Conservation (phyloP, 2,888 invertebrate species). For the Acleris cristana region DNA sequence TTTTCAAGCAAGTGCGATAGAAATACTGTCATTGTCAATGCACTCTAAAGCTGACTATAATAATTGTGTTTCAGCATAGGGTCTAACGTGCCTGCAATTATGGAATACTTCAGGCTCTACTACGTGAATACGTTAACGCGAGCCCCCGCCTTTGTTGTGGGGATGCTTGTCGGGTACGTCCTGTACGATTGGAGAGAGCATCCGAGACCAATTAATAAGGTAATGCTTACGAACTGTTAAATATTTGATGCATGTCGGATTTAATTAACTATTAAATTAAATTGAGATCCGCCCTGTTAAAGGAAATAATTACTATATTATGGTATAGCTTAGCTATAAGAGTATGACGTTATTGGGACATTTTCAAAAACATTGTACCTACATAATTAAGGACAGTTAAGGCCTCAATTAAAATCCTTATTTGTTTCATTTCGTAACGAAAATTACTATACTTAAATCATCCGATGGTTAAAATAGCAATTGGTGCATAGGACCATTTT, state of each 20-base stretch:
- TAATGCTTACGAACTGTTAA: not conserved
- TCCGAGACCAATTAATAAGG: slow-evolving; percentile 20
- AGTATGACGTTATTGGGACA: too few relatives aligned
- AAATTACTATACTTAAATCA: too few relatives aligned
- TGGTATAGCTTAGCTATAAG: too few relatives aligned
- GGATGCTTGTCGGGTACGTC: slow-evolving; percentile 30
- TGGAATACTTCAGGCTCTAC: slow-evolving; percentile 20
- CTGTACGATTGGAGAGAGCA: slow-evolving; percentile 20
- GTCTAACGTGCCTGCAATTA: not conserved
- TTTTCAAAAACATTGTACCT: too few relatives aligned
- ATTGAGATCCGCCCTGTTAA: too few relatives aligned
- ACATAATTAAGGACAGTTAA: too few relatives aligned
- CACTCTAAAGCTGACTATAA: not conserved
- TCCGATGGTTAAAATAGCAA: too few relatives aligned
- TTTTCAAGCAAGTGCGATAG: not conserved
- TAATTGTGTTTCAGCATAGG: slow-evolving; percentile 18
- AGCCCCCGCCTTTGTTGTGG: slow-evolving; percentile 33
- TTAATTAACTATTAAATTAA: not conserved
- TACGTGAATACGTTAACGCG: slow-evolving; percentile 30
- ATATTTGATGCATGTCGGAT: not conserved
- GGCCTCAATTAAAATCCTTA: too few relatives aligned
- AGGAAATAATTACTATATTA: too few relatives aligned
- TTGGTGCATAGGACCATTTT: too few relatives aligned
- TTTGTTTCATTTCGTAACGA: too few relatives aligned
- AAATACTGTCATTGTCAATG: too few relatives aligned